Evolutionary conservation across 2,888 invertebrate species (phyloP).

Genomic region (Drosophila cracens): DNA sequence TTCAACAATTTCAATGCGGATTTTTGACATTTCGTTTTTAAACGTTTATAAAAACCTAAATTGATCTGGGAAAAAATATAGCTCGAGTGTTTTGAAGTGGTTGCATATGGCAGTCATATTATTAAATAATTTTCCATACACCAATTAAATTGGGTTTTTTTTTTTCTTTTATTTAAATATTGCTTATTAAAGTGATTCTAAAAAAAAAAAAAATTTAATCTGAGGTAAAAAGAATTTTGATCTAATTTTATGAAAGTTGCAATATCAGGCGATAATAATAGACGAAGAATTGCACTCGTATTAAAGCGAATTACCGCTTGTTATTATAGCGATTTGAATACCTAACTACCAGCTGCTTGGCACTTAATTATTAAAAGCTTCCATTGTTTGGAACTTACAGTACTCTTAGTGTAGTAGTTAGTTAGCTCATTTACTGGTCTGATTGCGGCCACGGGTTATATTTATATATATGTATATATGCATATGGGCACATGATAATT

Average conservation of each 20-base stretch:
- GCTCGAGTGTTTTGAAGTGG: background rate
- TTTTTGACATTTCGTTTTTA: background rate
- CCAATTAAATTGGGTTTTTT: background rate
- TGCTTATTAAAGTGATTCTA: background rate
- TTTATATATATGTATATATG: background rate
- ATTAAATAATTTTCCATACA: background rate
- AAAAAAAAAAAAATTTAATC: background rate
- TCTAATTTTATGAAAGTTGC: background rate
- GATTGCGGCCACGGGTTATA: conserved; percentile 41
- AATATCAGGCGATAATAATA: background rate
- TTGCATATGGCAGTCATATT: background rate
- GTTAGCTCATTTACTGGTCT: conserved; percentile 27
- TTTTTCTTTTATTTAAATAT: background rate
- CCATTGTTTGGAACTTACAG: background rate
- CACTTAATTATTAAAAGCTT: background rate
- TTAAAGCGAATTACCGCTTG: conserved; percentile 16
- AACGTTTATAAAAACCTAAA: background rate
- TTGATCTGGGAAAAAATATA: background rate
- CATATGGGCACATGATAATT: conserved; percentile 43
- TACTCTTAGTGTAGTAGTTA: background rate
- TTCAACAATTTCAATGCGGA: background rate
- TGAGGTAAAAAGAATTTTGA: background rate
- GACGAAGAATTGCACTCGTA: background rate
- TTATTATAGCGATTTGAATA: conserved; percentile 32
- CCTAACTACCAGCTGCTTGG: conserved; percentile 16